Evolutionary conservation across 1,140 invertebrate genomes (phyloP), one percentile per base, ranked within the genome.

Genomic region (Phymorhynchus buccinoides): DNA sequence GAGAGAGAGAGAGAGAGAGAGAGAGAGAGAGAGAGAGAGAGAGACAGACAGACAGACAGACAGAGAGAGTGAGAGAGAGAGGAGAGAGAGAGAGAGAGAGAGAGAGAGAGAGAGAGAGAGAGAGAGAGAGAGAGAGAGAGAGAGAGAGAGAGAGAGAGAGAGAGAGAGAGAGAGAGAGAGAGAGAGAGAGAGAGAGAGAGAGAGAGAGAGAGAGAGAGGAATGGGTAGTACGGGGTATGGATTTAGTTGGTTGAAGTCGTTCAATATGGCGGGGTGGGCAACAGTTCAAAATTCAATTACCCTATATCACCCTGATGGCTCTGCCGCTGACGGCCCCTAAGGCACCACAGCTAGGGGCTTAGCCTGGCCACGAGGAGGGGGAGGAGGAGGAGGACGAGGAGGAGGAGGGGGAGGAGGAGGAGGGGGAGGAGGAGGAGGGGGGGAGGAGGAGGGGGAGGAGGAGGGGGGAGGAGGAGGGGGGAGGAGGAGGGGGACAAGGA

Each of bases 271-370:
- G 84, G 75, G 80, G 82, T 84, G 82, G 85, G 44, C 85, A 84
- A 84, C 85, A 86, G 85, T 86, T 86, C 85, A 86, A 86, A 86
- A 86, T 86, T 86, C 85, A 86, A 86, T 86, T 86, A 86, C 85
- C 71, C 84, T 86, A 86, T 84, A 86, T 86, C 85, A 86, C 66
- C 48, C 80, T 86, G 85, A 86, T 86, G 85, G 42, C 82, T 22
- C 77, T 86, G 85, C 32, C 80, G 39, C 78, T 86, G 85, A 86
- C 85, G 77, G 83, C 42, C 83, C 41, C 42, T 86, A 83, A 52
- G 82, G 77, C 30, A 37, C 42, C 32, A 16, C n/a, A 37, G 37
- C 52, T 37, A 14, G 44, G 48, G 75, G 56, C 77, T 77, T 85
- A 62, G 35, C 41, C 73, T 35, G 84, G 18, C 41, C 32, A 52